phyloP scores from a whole-genome alignment of 2,888 invertebrate species.

The Ptychoptera albimana region DNA sequence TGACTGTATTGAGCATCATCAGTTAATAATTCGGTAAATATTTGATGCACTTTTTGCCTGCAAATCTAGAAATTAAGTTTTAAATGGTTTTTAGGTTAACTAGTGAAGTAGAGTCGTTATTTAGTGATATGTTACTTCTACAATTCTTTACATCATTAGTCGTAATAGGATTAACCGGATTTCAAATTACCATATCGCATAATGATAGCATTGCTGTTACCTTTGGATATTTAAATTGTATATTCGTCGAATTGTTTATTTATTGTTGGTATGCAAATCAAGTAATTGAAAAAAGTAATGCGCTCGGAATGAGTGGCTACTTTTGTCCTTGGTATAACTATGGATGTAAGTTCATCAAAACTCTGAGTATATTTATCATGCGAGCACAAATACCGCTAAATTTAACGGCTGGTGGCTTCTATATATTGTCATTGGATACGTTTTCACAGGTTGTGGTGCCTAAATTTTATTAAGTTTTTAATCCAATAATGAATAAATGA shows the following conservation, averaged over 20 bases:
- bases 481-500: too few relatives aligned
- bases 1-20: too few relatives aligned
- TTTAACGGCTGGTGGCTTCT: constrained; percentile 19
- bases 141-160: constrained; percentile 18
- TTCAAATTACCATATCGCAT: constrained; percentile 16
- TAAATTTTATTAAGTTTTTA: too few relatives aligned
- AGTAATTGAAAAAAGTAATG: constrained; percentile 19
- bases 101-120: constrained; percentile 7
- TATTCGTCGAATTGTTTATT: constrained; percentile 17
- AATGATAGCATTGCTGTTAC: constrained; percentile 14
- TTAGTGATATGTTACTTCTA: constrained; percentile 15
- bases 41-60: too few relatives aligned
- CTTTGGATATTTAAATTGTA: constrained; percentile 17
- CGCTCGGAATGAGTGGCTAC: constrained; percentile 15
- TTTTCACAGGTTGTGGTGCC: constrained; percentile 13
- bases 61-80: too few relatives aligned
- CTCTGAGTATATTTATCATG: constrained; percentile 15
- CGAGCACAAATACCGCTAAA: constrained; percentile 15
- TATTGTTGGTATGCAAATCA: constrained; percentile 23
- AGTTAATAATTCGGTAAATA: too few relatives aligned
- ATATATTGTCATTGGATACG: constrained; percentile 16
- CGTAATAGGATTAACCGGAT: constrained; percentile 18
- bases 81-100: too few relatives aligned
- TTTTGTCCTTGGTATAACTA: constrained; percentile 16
- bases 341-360: constrained; percentile 13